These are phyloP conservation scores for Hyles euphorbiae DNA, from an alignment of 1,140 invertebrate genomes.

Conservation along the genomic window DNA sequence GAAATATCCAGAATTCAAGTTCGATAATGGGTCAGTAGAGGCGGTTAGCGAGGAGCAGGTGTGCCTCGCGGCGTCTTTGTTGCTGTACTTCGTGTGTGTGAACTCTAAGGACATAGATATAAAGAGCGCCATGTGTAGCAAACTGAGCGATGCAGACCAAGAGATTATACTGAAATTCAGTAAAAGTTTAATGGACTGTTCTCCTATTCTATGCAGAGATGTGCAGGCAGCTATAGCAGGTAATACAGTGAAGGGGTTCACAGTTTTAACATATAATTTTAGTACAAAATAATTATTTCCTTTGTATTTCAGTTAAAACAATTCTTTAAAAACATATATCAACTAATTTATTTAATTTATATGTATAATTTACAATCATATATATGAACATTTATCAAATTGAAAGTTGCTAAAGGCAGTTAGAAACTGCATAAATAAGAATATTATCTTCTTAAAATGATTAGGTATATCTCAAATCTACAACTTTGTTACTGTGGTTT, in stretches of 20 bases:
- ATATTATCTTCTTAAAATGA: too few species aligned
- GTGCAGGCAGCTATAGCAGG: conserved; percentile 58
- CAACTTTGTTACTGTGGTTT: too few species aligned
- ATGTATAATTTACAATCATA: too few species aligned
- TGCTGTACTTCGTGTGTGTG: conserved; percentile 64
- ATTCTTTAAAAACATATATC: too few species aligned
- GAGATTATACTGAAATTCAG: conserved; percentile 61
- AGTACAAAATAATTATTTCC: too few species aligned
- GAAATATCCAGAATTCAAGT: conserved; percentile 60
- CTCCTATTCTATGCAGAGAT: conserved; percentile 40
- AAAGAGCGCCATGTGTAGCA: conserved; percentile 63
- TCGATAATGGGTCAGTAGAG: conserved; percentile 52
- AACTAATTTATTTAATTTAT: too few species aligned
- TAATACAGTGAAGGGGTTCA: conserved; percentile 14
- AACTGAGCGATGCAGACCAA: conserved; percentile 52
- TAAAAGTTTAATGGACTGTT: conserved; percentile 56
- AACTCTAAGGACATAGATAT: conserved; percentile 63
- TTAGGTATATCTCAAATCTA: too few species aligned
- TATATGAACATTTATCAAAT: too few species aligned
- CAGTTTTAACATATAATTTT: too few species aligned
- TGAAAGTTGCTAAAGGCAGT: too few species aligned
- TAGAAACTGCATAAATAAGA: too few species aligned
- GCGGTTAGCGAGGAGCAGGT: conserved; percentile 41
- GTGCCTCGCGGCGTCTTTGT: conserved; percentile 50
- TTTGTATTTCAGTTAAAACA: too few species aligned